Percentiles rank a stretch among this genome's conserved stretches.
These are phyloP conservation scores for Philopedon plagiatum DNA, from an alignment of 2,888 invertebrate genomes.

Conservation along the genomic window DNA sequence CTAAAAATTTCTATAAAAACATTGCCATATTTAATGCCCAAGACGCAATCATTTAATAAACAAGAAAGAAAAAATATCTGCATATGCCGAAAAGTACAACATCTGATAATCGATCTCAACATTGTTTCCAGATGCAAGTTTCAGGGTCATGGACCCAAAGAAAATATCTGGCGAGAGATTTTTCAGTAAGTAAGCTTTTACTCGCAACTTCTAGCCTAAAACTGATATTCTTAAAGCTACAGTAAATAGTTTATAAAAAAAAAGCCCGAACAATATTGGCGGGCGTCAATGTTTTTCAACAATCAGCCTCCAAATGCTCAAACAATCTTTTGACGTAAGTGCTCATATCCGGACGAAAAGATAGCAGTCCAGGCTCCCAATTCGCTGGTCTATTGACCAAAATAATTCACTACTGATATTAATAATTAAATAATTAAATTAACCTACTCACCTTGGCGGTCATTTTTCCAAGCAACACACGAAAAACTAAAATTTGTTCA, in stretches of 20 bases:
- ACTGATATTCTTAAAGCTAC: too few relatives aligned
- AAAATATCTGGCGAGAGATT: background rate
- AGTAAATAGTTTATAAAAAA: too few relatives aligned
- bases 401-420: background rate
- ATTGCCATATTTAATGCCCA: too few relatives aligned
- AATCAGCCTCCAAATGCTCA: background rate
- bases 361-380: background rate
- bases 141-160: slow-evolving; percentile 13
- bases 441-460: slow-evolving; percentile 38
- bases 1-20: too few relatives aligned
- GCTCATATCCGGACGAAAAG: background rate
- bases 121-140: background rate
- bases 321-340: slow-evolving; percentile 10
- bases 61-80: too few relatives aligned
- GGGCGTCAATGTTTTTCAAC: slow-evolving; percentile 3
- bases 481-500: slow-evolving; percentile 27
- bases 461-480: slow-evolving; percentile 31
- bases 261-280: background rate
- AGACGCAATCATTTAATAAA: too few relatives aligned
- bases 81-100: too few relatives aligned
- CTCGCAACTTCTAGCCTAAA: too few relatives aligned
- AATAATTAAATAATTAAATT: slow-evolving; percentile 17
- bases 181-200: background rate
- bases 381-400: background rate
- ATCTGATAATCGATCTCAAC: slow-evolving; percentile 9